These are phyloP conservation scores for Aricia agestis DNA, from an alignment of 1,140 invertebrate species.

Conservation along the genomic window DNA sequence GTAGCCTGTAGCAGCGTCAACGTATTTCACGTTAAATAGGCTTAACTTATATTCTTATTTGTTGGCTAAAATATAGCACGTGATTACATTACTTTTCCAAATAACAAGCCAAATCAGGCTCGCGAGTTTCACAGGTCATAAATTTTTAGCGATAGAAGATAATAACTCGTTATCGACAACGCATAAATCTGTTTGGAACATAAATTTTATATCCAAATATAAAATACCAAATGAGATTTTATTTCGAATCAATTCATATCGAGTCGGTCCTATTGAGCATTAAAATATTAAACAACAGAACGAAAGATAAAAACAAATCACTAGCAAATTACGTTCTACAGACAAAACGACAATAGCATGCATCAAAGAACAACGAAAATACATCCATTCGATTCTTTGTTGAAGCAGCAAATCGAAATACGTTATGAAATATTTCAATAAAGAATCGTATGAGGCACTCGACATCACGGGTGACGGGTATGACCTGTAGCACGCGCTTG, in stretches of 20 bases:
- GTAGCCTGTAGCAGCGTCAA: neutral
- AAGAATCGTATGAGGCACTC: constrained; percentile 39
- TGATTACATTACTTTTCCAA: neutral
- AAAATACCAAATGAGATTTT: constrained; percentile 1
- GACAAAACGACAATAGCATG: constrained; percentile 44
- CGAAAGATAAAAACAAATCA: neutral
- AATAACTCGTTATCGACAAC: constrained; percentile 10
- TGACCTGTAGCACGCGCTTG: constrained; percentile 94
- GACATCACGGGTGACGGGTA: constrained; percentile 31
- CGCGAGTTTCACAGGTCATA: constrained; percentile 1
- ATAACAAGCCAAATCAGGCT: neutral
- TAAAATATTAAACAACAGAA: neutral
- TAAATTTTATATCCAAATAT: constrained; percentile 11
- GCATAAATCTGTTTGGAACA: constrained; percentile 7
- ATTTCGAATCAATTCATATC: neutral
- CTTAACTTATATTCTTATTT: neutral
- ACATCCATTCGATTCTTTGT: constrained; percentile 46
- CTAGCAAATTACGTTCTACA: constrained; percentile 54
- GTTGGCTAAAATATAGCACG: neutral
- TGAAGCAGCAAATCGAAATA: constrained; percentile 31
- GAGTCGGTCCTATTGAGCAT: neutral
- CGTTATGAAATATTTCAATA: constrained; percentile 36
- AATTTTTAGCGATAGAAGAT: constrained; percentile 4
- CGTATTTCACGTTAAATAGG: neutral
- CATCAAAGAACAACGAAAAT: constrained; percentile 30